Base-by-base conservation (phyloP, 2,888 invertebrate species). In the Leucoma salicis region DNA sequence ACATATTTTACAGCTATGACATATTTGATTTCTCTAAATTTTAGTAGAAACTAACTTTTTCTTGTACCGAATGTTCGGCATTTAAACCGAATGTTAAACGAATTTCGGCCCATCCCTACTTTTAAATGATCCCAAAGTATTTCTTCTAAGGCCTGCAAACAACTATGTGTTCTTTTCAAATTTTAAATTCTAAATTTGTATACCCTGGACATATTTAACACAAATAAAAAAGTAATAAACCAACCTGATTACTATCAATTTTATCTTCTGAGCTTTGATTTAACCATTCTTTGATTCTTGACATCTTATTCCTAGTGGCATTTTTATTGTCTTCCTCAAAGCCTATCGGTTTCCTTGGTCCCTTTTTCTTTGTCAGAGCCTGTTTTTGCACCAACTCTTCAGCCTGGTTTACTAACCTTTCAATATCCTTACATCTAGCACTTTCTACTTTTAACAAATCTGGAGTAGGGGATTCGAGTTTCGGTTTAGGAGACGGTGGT, bases 331-430 rank as follows among this genome's bases (percentile, higher is more conserved):
- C 87, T 38, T 91, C 91, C 27, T 90, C 90, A 53, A 92, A 88
- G 58, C 89, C 75, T 14, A 92, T 59, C 28, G 91, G 91, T 42
- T 91, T 91, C 53, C 90, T 88, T 0, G 84, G 66, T 5, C 81
- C 73, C 57, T 81, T 88, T 57, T 81, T 88, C 61, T 87, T 90
- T 31, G 90, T 78, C 91, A 92, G 61, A 38, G 75, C 90, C 45
- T 92, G 91, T 53, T 92, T 92, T 48, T 91, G 91, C 35, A 96
- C 95, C 75, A 96, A 88, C 77, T 94, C 94, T 72, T 96, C 96
- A 11, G 95, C 96, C 68, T 95, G 93, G 60, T 94, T 93, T 46
- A 96, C 95, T 46, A 96, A 87, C 76, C 94, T 92, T 68, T 93
- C 93, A 57, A 95, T 94, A 70, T 93, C 92, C 67, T 92, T 93